Evolutionary conservation across 2,797 vertebrate species (phyloP).

Genomic region (Pelobates cultripes): DNA sequence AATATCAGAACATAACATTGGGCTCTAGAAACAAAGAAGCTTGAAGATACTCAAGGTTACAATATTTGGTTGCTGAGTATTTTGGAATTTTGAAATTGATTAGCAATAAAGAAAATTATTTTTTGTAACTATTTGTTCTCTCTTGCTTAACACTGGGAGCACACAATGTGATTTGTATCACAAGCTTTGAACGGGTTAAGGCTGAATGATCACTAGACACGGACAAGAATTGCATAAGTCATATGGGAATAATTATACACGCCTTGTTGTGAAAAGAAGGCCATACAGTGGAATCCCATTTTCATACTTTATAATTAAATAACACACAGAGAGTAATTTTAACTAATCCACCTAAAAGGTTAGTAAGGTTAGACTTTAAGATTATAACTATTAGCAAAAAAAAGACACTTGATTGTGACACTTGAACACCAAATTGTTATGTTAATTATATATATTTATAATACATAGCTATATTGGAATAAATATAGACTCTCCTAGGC

Average conservation of each 20-base stretch:
- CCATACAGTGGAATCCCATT: conserved; percentile 4
- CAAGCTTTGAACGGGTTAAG: not conserved
- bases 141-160: too few species aligned
- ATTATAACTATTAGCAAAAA: conserved; percentile 14
- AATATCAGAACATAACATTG: too few species aligned
- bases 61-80: too few species aligned
- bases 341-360: conserved; percentile 25
- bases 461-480: not conserved
- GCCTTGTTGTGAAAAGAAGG: conserved; percentile 22
- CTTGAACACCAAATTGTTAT: not conserved
- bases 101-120: too few species aligned
- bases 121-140: too few species aligned
- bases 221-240: conserved; percentile 12
- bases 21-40: too few species aligned
- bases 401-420: not conserved
- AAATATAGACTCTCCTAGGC: not conserved
- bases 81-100: too few species aligned
- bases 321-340: conserved; percentile 22
- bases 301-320: conserved; percentile 39
- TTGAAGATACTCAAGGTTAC: too few species aligned
- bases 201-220: not conserved
- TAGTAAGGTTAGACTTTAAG: conserved; percentile 11
- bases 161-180: not conserved
- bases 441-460: not conserved
- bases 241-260: conserved; percentile 26